phyloP scores from a whole-genome alignment of 2,113 vertebrate species.

The Grus americana region DNA sequence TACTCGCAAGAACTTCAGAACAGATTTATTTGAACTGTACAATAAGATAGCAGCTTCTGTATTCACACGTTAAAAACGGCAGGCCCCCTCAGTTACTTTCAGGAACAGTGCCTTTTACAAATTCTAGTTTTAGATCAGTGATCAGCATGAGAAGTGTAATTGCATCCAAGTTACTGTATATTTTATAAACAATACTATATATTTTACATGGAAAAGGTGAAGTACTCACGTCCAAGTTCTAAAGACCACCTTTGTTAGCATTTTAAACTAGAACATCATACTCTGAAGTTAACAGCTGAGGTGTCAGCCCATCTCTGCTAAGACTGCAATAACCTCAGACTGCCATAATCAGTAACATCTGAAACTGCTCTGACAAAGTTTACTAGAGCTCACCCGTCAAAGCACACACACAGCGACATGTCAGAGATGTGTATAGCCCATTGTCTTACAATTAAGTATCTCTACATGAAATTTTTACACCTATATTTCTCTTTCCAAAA shows the following conservation, averaged over 20 bases:
- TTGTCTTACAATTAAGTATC: not conserved
- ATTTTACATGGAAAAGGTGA: not conserved
- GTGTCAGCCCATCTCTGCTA: not conserved
- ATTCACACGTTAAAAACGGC: not conserved
- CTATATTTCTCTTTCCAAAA: fast-evolving
- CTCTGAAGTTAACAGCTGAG: not conserved
- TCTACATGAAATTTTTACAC: not conserved
- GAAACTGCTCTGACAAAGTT: not conserved
- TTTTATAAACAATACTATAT: not conserved
- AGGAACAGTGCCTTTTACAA: not conserved
- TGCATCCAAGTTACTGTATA: not conserved
- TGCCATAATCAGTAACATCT: not conserved
- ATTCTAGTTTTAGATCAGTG: not conserved
- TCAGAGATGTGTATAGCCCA: not conserved
- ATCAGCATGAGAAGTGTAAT: not conserved
- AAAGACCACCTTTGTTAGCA: not conserved
- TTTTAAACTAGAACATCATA: not conserved
- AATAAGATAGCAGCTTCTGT: not conserved
- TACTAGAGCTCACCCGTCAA: not conserved
- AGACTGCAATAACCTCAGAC: not conserved
- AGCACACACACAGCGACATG: fast-evolving
- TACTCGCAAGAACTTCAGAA: not conserved
- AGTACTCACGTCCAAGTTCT: not conserved
- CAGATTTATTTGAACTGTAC: not conserved
- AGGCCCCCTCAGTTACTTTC: not conserved